Evolutionary conservation across 2,113 vertebrate genomes (phyloP), one percentile per base, ranked within the genome.

Genomic region (Etheostoma cragini): DNA sequence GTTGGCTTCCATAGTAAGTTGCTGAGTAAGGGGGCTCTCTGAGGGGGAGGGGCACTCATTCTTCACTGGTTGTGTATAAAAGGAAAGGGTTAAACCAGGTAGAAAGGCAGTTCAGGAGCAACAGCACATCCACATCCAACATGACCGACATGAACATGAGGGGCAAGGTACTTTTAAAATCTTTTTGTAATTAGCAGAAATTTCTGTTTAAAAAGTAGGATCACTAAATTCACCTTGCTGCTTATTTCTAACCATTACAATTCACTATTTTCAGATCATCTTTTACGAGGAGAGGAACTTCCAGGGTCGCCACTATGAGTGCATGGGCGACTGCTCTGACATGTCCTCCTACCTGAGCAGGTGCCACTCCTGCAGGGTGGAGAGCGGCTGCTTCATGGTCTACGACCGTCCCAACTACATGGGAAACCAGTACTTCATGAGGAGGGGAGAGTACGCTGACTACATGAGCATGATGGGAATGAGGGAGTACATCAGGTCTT

Each of bases 331-430:
- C 38, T 42, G 38, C 38, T 42, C 38, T 42, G 38, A 42, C 38
- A 11, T 42, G 38, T 1, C 38, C 38, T 42, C 38, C 38, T 42
- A 42, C 38, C 0, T 42, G 38, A 11, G 2, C 38, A 42, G 38
- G 10, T 42, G 38, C 10, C 38, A 42, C 21, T 94, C 88, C 63
- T 87, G 87, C 69, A 79, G 85, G 49, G 87, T 94, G 70, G 92
- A 94, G 91, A 88, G 82, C 0, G 88, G 91, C 87, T 93, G 86
- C 86, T 95, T 94, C 85, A 91, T 94, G 89, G 88, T 88, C 49
- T 95, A 95, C 10, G 94, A 95, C 50, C 91, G 90, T 6, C 57
- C 90, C 53, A 94, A 95, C 92, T 95, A 60, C 91, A 92, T 93
- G 80, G 94, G 94, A 24, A 91, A 91, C 88, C 87, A 93, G 83